Base-by-base conservation (phyloP, 2,113 vertebrate species). In the Pangasianodon gigas region DNA sequence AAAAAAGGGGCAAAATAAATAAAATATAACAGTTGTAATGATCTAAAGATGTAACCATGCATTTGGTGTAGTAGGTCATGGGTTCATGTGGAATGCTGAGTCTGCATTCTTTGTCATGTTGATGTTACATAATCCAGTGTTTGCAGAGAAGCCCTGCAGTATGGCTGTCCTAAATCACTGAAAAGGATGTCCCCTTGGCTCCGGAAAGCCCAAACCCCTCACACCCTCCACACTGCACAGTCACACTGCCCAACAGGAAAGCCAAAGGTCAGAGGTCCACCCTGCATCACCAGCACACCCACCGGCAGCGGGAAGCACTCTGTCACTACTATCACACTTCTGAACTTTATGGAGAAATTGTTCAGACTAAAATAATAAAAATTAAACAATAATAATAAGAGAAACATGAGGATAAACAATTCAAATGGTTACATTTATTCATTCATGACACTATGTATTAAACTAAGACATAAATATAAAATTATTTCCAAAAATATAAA, bases 41-140 rank as follows among this genome's bases (percentile, higher is more conserved):
- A 8, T 56, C 6, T 83, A 26, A 69, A 56, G 60, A 41, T 51
- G 32, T 44, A 54, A 83, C 83, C 37, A n/a, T 18, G 54, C 37
- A n/a, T 83, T 5, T 62, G 44, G 87, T 11, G 3, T 74, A 86
- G 32, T 19, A 80, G 58, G 74, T 51, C 13, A 44, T 81, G 48
- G 79, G 93, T 93, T 95, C 93, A 93, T 88, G 87, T 93, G 48
- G 37, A 88, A 56, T 91, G 92, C 91, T 91, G 92, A 92, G 90
- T 92, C 79, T 87, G 89, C 93, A 91, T 54, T 91, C 60, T 89
- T 71, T 69, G 56, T 80, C 80, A 84, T 92, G 87, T 87, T 90
- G 87, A 89, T 46, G 7, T 89, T 91, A 84, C 75, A 85, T 89
- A 90, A 94, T 86, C 58, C 54, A 87, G 77, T 62, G 86, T 83